Evolutionary conservation across 1,140 invertebrate genomes (phyloP).

Genomic region (Drosophila ironensis): DNA sequence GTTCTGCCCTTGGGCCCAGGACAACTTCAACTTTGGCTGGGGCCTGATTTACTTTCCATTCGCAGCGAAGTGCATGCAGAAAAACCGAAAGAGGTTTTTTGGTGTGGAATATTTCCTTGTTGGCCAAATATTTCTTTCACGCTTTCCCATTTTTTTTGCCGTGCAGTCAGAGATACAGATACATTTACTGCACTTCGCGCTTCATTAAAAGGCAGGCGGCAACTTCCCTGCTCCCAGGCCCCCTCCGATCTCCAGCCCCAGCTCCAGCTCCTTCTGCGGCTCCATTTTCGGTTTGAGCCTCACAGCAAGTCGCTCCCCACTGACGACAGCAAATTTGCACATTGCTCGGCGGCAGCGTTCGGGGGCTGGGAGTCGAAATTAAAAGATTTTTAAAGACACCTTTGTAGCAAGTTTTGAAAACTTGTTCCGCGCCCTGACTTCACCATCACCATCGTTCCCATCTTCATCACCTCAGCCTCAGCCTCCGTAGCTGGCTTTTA

Average conservation of each 20-base stretch:
- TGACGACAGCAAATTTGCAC: constrained; percentile 72
- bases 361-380: constrained; percentile 61
- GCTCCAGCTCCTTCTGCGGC: neutral
- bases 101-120: too few relatives aligned
- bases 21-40: constrained; percentile 3
- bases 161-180: constrained; percentile 29
- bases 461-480: constrained; percentile 50
- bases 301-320: constrained; percentile 3
- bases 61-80: neutral
- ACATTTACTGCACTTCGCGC: constrained; percentile 80
- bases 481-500: constrained; percentile 36
- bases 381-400: constrained; percentile 80
- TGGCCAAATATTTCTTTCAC: too few relatives aligned
- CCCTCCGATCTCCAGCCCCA: neutral
- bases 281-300: constrained; percentile 23
- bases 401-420: constrained; percentile 77
- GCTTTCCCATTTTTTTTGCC: constrained; percentile 21
- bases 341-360: constrained; percentile 31
- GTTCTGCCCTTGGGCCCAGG: constrained; percentile 58
- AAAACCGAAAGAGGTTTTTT: neutral
- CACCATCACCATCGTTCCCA: constrained; percentile 48
- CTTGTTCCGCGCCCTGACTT: constrained; percentile 67
- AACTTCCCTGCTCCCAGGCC: constrained; percentile 33
- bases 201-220: constrained; percentile 82
- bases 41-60: constrained; percentile 47